Evolutionary conservation across 2,113 vertebrate genomes (phyloP).

Genomic region (Symphodus melops): DNA sequence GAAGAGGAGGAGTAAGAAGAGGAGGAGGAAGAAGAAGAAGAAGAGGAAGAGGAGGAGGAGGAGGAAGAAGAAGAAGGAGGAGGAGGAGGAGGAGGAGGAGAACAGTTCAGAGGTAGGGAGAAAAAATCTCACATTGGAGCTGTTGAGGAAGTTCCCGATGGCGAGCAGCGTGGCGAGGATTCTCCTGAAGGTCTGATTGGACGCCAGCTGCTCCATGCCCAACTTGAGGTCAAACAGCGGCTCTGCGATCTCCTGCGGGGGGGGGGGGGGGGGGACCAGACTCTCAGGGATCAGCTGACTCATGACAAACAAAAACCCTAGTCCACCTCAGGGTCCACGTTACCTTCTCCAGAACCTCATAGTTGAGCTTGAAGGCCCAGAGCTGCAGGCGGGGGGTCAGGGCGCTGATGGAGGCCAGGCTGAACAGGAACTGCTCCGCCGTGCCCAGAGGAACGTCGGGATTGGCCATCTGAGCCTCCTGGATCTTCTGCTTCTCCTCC

Average conservation of each 20-base stretch:
- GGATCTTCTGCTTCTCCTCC: slow-evolving; percentile 95
- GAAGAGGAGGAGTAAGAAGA: not conserved
- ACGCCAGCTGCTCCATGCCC: slow-evolving; percentile 94
- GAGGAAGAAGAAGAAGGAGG: not conserved
- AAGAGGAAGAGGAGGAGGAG: not conserved
- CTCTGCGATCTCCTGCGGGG: slow-evolving; percentile 92
- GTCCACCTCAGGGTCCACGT: not conserved
- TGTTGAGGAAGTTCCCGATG: slow-evolving; percentile 95
- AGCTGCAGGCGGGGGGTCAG: slow-evolving; percentile 92
- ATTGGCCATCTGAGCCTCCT: slow-evolving; percentile 91
- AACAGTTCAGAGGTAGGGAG: too few relatives aligned
- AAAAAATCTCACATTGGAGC: slow-evolving; percentile 86
- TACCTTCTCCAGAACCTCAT: slow-evolving; percentile 95
- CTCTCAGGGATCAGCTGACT: too few relatives aligned
- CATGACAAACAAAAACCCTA: too few relatives aligned
- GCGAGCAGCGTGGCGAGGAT: slow-evolving; percentile 93
- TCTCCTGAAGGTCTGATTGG: slow-evolving; percentile 92
- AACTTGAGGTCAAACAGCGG: slow-evolving; percentile 94
- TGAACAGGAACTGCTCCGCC: slow-evolving; percentile 93
- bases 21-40: not conserved
- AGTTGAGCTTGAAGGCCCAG: slow-evolving; percentile 97
- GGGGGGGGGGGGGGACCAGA: too few relatives aligned
- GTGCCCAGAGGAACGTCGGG: slow-evolving; percentile 92
- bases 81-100: too few relatives aligned
- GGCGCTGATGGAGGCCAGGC: slow-evolving; percentile 90